A percentile compares a stretch with the other conserved stretches of the same genome.
Evolutionary conservation across 2,797 vertebrate genomes (phyloP).

Genomic region (Micrastur ruficollis): DNA sequence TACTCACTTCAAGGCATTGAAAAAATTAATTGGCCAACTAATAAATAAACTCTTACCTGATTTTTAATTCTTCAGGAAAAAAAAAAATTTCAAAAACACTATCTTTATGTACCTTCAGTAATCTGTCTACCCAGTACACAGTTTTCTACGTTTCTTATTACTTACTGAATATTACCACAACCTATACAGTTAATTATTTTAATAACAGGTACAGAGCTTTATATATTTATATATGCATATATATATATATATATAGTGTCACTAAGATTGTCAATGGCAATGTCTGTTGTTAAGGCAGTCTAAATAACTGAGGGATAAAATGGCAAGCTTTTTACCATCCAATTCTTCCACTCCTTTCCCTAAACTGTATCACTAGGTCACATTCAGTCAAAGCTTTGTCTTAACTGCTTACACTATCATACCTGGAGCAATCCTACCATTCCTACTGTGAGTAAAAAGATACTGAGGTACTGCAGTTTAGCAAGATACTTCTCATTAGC

Average conservation of each 20-base stretch:
- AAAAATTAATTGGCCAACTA: not conserved
- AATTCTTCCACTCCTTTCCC: not conserved
- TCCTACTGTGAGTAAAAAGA: not conserved
- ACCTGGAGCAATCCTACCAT: not conserved
- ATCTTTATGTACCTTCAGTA: not conserved
- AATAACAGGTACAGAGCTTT: not conserved
- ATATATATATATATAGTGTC: not conserved
- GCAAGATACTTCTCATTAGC: not conserved
- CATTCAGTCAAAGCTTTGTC: not conserved
- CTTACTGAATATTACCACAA: not conserved
- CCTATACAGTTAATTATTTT: not conserved
- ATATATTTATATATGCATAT: not conserved
- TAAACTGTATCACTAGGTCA: not conserved
- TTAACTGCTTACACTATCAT: not conserved
- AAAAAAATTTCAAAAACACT: not conserved
- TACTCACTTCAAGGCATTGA: not conserved
- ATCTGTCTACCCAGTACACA: not conserved
- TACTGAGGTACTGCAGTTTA: not conserved
- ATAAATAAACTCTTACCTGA: not conserved
- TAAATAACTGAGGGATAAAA: not conserved
- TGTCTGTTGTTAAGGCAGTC: not conserved
- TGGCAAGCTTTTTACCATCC: not conserved
- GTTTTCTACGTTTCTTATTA: not conserved
- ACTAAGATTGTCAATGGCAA: not conserved
- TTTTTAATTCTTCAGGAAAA: not conserved